Conservation (phyloP, 2,113 vertebrate species). For the Percopsis transmontana region DNA sequence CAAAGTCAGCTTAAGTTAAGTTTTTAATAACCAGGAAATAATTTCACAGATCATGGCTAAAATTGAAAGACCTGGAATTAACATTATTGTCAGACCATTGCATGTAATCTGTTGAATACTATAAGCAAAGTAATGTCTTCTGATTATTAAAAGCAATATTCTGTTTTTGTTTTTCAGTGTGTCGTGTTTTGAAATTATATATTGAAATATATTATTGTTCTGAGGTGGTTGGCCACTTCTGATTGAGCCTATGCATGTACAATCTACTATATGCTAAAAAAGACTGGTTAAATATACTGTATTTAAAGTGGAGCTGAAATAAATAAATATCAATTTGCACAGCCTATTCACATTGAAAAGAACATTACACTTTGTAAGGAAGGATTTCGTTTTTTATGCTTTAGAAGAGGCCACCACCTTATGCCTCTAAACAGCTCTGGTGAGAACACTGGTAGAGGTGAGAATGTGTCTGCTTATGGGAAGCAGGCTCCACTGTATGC, state of each 20-base stretch:
- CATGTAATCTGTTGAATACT: too few species aligned
- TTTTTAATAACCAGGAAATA: neutral
- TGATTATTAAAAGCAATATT: neutral
- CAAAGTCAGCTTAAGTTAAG: neutral
- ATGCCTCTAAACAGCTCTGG: conserved; percentile 27
- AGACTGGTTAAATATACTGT: neutral
- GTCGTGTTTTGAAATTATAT: too few species aligned
- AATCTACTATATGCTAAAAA: conserved; percentile 21
- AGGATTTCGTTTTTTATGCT: too few species aligned
- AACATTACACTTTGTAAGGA: too few species aligned
- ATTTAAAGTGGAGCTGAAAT: neutral
- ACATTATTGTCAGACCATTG: neutral
- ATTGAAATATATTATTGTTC: too few species aligned
- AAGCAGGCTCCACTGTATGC: conserved; percentile 13
- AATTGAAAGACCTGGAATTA: neutral
- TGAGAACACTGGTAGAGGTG: conserved; percentile 19
- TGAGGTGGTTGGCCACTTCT: conserved; percentile 26
- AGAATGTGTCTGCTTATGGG: neutral
- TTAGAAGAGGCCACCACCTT: conserved; percentile 22
- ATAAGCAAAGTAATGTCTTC: too few species aligned
- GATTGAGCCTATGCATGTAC: conserved; percentile 13
- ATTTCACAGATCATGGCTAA: too few species aligned
- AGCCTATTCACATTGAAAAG: too few species aligned
- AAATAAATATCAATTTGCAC: too few species aligned
- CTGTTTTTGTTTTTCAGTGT: neutral